phyloP scores from a whole-genome alignment of 2,888 invertebrate genomes.

The Torymus aiolomorphi region DNA sequence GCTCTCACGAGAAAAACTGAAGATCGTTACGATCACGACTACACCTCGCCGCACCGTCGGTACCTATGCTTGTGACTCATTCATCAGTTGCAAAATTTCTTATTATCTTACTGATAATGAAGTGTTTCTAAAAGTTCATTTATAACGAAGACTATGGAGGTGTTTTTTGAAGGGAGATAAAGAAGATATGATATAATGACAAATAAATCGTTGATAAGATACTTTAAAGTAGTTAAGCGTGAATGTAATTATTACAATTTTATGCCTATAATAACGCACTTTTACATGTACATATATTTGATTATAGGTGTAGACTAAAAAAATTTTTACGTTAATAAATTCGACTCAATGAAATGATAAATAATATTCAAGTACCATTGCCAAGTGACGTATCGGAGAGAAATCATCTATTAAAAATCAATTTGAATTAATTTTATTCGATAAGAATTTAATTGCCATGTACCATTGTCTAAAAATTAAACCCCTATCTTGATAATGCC shows the following conservation, averaged over 20 bases:
- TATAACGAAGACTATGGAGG: neutral
- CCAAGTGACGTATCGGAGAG: no score
- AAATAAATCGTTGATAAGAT: neutral
- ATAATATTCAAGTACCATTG: no score
- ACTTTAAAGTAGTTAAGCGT: neutral
- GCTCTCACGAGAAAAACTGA: no score
- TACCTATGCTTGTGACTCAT: neutral
- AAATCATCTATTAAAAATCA: no score
- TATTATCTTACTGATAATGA: neutral
- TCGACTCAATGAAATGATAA: no score
- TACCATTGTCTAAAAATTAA: neutral
- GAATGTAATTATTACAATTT: neutral
- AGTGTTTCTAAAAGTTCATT: neutral
- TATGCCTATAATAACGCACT: no score
- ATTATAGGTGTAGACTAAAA: no score
- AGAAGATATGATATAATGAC: neutral
- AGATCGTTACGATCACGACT: no score
- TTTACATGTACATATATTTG: no score
- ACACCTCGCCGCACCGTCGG: neutral
- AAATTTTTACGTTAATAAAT: no score
- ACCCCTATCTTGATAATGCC: neutral
- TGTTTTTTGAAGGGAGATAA: slow-evolving; percentile 8
- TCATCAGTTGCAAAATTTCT: neutral
- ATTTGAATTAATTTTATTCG: no score
- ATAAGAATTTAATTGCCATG: no score